phyloP scores from a whole-genome alignment of 2,113 vertebrate genomes.

The Gavia stellata region DNA sequence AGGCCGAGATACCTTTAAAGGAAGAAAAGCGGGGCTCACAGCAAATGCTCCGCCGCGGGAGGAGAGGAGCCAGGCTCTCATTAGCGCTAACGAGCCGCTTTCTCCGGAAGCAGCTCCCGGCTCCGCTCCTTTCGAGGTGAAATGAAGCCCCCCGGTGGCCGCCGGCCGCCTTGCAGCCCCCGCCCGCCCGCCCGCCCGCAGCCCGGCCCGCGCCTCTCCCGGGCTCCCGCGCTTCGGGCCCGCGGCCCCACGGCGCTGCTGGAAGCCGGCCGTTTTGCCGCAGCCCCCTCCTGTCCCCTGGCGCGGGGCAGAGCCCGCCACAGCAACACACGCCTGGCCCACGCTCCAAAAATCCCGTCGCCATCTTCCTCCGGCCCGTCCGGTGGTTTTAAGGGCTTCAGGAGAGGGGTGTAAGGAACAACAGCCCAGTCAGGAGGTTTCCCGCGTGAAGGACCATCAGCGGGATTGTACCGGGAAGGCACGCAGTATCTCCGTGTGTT shows the following conservation, averaged over 20 bases:
- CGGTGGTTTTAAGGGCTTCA: no score
- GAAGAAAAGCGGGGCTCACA: background rate
- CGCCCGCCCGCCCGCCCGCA: background rate
- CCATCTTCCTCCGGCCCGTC: background rate
- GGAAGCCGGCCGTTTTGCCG: fast-evolving
- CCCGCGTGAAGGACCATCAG: no score
- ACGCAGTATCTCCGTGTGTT: no score
- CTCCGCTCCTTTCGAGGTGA: background rate
- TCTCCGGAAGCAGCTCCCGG: background rate
- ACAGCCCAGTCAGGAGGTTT: no score
- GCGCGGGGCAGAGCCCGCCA: fast-evolving
- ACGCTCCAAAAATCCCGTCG: fast-evolving
- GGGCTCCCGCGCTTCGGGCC: background rate
- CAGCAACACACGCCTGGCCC: background rate
- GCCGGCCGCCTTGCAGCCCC: background rate
- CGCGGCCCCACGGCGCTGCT: background rate
- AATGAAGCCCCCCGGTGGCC: slow-evolving; percentile 64
- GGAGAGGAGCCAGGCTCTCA: background rate
- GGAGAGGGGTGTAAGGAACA: no score
- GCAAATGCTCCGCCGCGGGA: background rate
- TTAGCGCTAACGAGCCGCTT: background rate
- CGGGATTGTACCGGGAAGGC: no score
- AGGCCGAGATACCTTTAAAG: background rate
- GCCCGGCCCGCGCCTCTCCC: background rate
- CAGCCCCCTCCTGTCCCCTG: background rate